These are phyloP conservation scores for Alfaro cultratus DNA, from an alignment of 2,797 vertebrate species.

Conservation along the genomic window DNA sequence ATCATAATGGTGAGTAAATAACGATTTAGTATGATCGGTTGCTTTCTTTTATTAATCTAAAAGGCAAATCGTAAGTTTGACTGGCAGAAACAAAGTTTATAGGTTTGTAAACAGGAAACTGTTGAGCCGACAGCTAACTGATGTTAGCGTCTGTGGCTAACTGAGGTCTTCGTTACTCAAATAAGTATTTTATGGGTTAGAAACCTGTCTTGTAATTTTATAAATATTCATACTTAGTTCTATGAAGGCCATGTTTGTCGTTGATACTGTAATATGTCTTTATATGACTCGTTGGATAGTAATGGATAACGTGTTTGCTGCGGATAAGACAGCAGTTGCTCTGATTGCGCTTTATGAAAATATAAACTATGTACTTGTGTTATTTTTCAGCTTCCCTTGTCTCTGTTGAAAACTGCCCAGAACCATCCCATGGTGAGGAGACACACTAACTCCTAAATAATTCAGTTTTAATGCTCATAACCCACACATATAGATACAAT, in stretches of 20 bases:
- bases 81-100: background rate
- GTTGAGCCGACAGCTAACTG: conserved; percentile 10
- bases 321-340: background rate
- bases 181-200: rapidly evolving
- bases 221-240: background rate
- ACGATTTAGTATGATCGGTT: rapidly evolving
- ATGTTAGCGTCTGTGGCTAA: conserved; percentile 21
- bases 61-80: rapidly evolving
- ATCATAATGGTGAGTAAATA: conserved; percentile 57
- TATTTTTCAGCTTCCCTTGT: conserved; percentile 88
- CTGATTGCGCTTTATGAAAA: background rate
- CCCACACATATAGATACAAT: background rate
- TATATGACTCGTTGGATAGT: background rate
- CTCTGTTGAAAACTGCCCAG: conserved; percentile 95
- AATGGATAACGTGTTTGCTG: background rate
- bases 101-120: background rate
- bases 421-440: conserved; percentile 97
- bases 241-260: background rate
- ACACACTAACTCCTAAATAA: too few relatives aligned
- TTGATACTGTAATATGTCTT: background rate
- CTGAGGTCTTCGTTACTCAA: background rate
- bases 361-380: conserved; percentile 6
- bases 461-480: background rate
- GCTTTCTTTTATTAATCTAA: rapidly evolving
- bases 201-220: rapidly evolving